phyloP scores from a whole-genome alignment of 2,113 vertebrate species.

The Panthera leo region DNA sequence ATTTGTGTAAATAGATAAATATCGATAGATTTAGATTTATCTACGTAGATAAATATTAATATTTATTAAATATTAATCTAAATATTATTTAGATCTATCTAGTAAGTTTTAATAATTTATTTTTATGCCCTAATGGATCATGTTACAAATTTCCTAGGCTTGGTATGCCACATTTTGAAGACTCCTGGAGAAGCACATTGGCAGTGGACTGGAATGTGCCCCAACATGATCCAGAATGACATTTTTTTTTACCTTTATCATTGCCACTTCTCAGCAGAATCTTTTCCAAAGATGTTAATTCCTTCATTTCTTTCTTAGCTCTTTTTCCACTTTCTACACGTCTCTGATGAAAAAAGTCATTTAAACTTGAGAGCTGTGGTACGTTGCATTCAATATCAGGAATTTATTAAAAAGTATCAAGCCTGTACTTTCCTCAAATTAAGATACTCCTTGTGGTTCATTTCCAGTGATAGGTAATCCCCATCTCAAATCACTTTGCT shows the following conservation, averaged over 20 bases:
- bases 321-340: slow-evolving; percentile 43
- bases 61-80: too few relatives aligned
- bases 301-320: slow-evolving; percentile 62
- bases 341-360: slow-evolving; percentile 69
- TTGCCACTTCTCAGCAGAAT: not conserved
- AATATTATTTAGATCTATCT: too few relatives aligned
- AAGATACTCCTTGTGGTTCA: slow-evolving; percentile 84
- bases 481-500: slow-evolving; percentile 82
- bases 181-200: not conserved
- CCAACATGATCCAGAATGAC: not conserved
- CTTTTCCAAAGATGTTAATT: slow-evolving; percentile 60
- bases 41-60: too few relatives aligned
- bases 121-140: not conserved
- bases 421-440: slow-evolving; percentile 81
- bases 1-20: not conserved
- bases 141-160: not conserved
- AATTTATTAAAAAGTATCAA: slow-evolving; percentile 77
- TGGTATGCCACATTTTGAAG: not conserved
- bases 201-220: not conserved
- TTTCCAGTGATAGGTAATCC: slow-evolving; percentile 86
- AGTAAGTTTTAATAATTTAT: not conserved
- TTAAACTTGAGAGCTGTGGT: slow-evolving; percentile 71
- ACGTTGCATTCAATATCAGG: slow-evolving; percentile 72
- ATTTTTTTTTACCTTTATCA: not conserved
- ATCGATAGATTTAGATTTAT: not conserved